phyloP scores from a whole-genome alignment of 2,888 invertebrate genomes.

The Iphiclides podalirius region DNA sequence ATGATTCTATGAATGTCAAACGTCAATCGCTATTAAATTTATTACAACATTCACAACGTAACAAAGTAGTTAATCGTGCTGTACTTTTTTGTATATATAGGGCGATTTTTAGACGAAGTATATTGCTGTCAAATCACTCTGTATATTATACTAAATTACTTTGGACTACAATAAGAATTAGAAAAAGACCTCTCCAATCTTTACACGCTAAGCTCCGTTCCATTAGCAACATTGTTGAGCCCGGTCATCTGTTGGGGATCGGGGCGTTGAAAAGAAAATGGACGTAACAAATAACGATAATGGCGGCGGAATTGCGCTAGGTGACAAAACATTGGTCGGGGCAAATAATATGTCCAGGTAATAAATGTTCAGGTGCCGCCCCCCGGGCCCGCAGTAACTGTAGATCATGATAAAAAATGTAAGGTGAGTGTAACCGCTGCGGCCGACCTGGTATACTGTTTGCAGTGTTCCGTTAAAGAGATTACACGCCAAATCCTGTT shows the following conservation, averaged over 20 bases:
- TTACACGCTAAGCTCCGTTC: background rate
- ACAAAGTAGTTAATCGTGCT: too few species aligned
- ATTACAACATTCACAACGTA: too few species aligned
- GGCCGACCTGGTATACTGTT: constrained; percentile 18
- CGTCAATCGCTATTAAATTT: too few species aligned
- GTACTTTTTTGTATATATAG: too few species aligned
- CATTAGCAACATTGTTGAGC: background rate
- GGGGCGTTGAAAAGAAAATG: constrained; percentile 9
- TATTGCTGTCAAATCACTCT: too few species aligned
- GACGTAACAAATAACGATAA: constrained; percentile 16
- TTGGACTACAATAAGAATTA: background rate
- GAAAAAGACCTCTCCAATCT: background rate
- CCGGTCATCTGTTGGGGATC: constrained; percentile 13
- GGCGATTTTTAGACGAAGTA: too few species aligned
- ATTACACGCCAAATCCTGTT: constrained; percentile 15
- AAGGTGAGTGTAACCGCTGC: constrained; percentile 15
- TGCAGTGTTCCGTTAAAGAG: constrained; percentile 11
- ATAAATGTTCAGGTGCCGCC: constrained; percentile 27
- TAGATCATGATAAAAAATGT: constrained; percentile 29
- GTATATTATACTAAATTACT: too few species aligned
- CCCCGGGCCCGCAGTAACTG: constrained; percentile 25
- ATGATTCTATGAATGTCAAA: too few species aligned
- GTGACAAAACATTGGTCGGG: constrained; percentile 25
- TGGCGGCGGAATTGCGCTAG: constrained; percentile 8
- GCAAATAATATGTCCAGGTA: constrained; percentile 26